These are phyloP conservation scores for Papilio polyxenes DNA, from an alignment of 1,140 invertebrate genomes.

Conservation along the genomic window DNA sequence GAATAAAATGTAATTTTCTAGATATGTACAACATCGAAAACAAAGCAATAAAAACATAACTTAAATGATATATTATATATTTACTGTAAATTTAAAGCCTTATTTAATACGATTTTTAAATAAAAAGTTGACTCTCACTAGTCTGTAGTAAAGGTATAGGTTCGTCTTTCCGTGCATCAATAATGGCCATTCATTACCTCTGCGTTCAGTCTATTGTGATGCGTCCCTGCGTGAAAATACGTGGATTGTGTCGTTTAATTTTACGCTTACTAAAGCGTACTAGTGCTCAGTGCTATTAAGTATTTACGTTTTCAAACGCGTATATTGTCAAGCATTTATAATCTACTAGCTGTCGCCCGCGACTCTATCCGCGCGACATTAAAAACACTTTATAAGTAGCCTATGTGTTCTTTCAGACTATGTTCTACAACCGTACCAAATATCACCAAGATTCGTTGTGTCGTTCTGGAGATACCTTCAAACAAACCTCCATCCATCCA, in stretches of 20 bases:
- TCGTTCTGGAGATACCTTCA: too few species aligned
- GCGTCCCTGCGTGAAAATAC: conserved; percentile 47
- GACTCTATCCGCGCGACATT: too few species aligned
- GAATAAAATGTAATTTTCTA: not conserved
- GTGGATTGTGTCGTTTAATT: conserved; percentile 61
- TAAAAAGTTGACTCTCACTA: not conserved
- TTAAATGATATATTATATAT: too few species aligned
- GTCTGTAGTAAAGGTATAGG: not conserved
- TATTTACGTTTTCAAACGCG: not conserved
- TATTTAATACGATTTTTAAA: not conserved
- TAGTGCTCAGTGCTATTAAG: conserved; percentile 1
- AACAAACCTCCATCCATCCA: too few species aligned
- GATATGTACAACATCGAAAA: not conserved
- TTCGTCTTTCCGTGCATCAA: not conserved
- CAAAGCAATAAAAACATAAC: too few species aligned
- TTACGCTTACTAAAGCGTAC: conserved; percentile 49
- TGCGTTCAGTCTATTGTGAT: conserved; percentile 40
- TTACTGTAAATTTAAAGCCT: too few species aligned
- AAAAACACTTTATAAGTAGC: not conserved
- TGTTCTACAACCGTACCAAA: not conserved
- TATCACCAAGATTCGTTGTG: too few species aligned
- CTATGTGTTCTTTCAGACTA: not conserved
- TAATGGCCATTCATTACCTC: conserved; percentile 10
- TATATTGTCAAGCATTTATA: not conserved
- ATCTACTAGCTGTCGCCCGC: not conserved